Evolutionary conservation across 2,888 invertebrate genomes (phyloP), one percentile per base, ranked within the genome.

Genomic region (Xestia sexstrigata): DNA sequence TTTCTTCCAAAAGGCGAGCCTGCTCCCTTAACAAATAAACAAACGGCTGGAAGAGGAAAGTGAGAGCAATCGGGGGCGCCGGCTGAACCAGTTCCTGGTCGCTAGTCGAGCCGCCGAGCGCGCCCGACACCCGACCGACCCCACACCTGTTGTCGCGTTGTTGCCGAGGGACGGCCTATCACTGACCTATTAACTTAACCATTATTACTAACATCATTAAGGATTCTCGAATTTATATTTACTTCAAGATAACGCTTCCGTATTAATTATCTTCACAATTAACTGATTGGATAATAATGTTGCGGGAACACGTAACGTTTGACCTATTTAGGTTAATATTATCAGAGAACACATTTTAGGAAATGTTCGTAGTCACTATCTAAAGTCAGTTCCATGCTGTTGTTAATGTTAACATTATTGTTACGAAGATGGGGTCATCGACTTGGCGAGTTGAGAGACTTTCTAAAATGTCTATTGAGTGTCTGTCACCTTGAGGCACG

Each of bases 11-110:
- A 95, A 95, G 91, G 88, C 89, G 87, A 90, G 91, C 90, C 88
- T 88, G 93, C 92, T 95, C 95, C 96, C 95, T 94, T 94, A 94
- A 95, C 95, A 95, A 96, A 96, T 95, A 95, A 96, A 96, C 95
- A 95, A 94, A 94, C 92, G 89, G 85, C 90, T 91, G 93, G 94
- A 93, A 90, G 93, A 94, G 93, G 95, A 96, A 96, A 96, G 96
- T 96, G 96, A 96, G 95, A 95, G 96, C 94, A 91, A 92, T 90
- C 92, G 91, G 93, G 92, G 92, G 91, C 91, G 91, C 88, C 87
- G 88, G 89, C 83, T 89, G 91, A 95, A 96, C 96, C 95, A 92
- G 96, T 95, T 94, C 92, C 88, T 81, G 87, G 70, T 72, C 67
- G 78, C 52, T 52, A 23, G 58, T 91, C 89, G 87, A 73, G 74